A percentile compares a stretch with the other conserved stretches of the same genome.
Conservation (phyloP, 2,113 vertebrate species). For the Butorides virescens region DNA sequence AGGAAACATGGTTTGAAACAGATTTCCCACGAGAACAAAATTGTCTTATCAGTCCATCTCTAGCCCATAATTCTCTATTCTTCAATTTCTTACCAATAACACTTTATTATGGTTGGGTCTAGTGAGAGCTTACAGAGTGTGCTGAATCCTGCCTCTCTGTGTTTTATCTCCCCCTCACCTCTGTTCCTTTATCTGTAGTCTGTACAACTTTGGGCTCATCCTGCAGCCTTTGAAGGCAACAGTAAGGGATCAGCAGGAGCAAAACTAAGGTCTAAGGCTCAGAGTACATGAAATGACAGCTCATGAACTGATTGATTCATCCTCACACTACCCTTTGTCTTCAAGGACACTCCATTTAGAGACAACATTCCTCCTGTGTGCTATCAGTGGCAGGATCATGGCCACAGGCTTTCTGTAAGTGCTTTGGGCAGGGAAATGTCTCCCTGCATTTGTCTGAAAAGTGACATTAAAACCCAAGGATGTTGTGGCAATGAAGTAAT, state of each 20-base stretch:
- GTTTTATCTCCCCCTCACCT: background rate
- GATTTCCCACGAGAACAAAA: background rate
- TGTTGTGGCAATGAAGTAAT: background rate
- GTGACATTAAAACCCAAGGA: background rate
- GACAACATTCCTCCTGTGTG: background rate
- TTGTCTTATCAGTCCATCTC: background rate
- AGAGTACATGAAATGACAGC: background rate
- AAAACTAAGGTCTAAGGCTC: background rate
- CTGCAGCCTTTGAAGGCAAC: background rate
- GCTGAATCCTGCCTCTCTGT: background rate
- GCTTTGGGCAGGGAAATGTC: constrained; percentile 14
- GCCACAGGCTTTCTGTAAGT: background rate
- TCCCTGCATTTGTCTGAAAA: constrained; percentile 6
- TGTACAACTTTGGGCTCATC: background rate
- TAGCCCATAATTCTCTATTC: background rate
- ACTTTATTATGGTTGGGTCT: background rate
- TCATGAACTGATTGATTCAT: background rate
- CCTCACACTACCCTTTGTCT: constrained; percentile 2
- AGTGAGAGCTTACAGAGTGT: background rate
- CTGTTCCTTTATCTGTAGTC: background rate
- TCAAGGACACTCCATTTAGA: constrained; percentile 30
- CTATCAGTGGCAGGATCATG: background rate
- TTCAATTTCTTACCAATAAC: background rate
- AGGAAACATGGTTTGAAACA: background rate
- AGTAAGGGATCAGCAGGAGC: background rate